Evolutionary conservation across 2,888 invertebrate genomes (phyloP), one percentile per base, ranked within the genome.

Genomic region (Mystacides longicornis): DNA sequence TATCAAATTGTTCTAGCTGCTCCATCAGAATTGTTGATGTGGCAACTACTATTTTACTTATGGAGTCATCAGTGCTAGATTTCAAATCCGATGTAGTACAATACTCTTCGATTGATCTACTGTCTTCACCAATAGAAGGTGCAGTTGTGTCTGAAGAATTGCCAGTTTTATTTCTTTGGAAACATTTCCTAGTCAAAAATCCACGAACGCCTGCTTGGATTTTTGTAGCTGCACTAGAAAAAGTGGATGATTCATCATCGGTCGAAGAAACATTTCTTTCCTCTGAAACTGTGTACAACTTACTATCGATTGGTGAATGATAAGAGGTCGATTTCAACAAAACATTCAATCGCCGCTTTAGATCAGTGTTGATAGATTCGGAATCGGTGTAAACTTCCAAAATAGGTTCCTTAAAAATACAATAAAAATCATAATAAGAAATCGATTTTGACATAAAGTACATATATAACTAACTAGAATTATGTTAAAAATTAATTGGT

Each of bases 161-260:
- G 18, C 69, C 65, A 1, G 73, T 72, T 69, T 73, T 76, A 57
- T 71, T 71, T 37, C 69, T 68, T 62, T 72, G 69, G n/a, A 73
- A 63, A 64, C 72, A 73, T 66, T 78, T 81, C 56, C 84, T 72
- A 33, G 81, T 81, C 64, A 85, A 75, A 66, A 80, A 86, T 2
- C 86, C 85, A 58, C 85, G 75, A 47, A 86, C 81, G 49, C 84
- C 82, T 3, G 84, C 82, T 70, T 85, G 85, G 62, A 85, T 84
- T 64, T 79, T 79, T 2, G 81, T 82, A 31, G 84, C 83, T 18
- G 80, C 82, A 65, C 78, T 79, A 20, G 77, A 77, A 55, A 77
- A 63, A 20, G 75, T 73, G 4, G 60, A 60, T 16, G 77, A 76
- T 11, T 77, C 77, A 60, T 77, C 77, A 58, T 77, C 77, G 22